Base-by-base conservation (phyloP, 2,888 invertebrate genomes). In the Heteromyza rotundicornis region DNA sequence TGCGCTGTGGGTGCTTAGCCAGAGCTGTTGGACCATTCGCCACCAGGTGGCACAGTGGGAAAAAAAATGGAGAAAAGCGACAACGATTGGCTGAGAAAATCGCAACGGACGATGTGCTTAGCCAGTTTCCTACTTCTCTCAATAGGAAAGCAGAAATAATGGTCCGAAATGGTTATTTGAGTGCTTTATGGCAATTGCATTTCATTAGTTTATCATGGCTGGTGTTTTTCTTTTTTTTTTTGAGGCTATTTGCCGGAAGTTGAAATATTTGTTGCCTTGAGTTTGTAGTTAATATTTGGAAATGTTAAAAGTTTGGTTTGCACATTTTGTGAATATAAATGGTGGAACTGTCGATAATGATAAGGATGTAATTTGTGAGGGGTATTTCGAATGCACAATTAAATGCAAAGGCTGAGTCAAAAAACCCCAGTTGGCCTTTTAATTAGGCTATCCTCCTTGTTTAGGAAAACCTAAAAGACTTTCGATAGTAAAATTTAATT, bases 1-100 rank as follows among this genome's bases (percentile, higher is more conserved):
- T 23, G 16, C 20, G 12, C 50, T 10, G 19, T 7, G 23, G 7
- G 10, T 14, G 14, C n/a, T n/a, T 23, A 51, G 32, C 32, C 12
- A 32, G 12, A 32, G 32, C 5, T 32, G n/a, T n/a, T n/a, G n/a
- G n/a, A 14, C 23, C 51, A 20, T 19, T 22, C 27, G 59, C 50
- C 27, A 49, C 35, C 60, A 60, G 60, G 55, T 60, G 60, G 55
- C 55, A 49, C 50, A 55, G 55, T 55, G 54, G 60, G 55, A 53
- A 27, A 16, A 53, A 2, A 1, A 53, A 5, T n/a, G 24, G 32
- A 14, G 19, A 16, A 53, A n/a, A n/a, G n/a, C n/a, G n/a, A n/a
- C n/a, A n/a, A n/a, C n/a, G n/a, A n/a, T n/a, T n/a, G n/a, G n/a
- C n/a, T n/a, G n/a, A n/a, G n/a, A n/a, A n/a, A n/a, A n/a, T n/a